These are phyloP conservation scores for Danio albolineatus DNA, from an alignment of 2,797 vertebrate genomes.

Conservation along the genomic window DNA sequence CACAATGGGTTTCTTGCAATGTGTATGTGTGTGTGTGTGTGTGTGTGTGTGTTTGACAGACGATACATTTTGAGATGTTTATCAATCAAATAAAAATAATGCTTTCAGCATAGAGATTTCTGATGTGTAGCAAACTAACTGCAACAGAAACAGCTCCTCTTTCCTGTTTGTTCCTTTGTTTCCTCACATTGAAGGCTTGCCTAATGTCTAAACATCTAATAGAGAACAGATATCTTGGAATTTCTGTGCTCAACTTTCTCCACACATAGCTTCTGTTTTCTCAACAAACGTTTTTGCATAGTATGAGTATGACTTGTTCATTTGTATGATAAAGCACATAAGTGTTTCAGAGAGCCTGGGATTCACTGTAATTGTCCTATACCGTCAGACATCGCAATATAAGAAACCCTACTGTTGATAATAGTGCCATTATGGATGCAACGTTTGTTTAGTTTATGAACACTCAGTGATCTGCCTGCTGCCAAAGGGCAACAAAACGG, in stretches of 20 bases:
- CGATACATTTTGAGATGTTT: slow-evolving; percentile 95
- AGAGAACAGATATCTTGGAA: slow-evolving; percentile 99
- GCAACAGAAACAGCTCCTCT: slow-evolving; percentile 78
- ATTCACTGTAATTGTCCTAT: slow-evolving; percentile 53
- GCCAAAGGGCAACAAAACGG: slow-evolving; percentile 41
- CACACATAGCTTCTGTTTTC: slow-evolving; percentile 58
- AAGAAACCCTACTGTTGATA: slow-evolving; percentile 11
- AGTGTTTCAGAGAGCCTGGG: slow-evolving; percentile 71
- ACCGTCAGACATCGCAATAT: background rate
- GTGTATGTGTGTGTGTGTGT: slow-evolving; percentile 41
- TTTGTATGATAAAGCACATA: background rate
- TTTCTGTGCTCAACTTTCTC: slow-evolving; percentile 92
- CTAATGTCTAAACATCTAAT: slow-evolving; percentile 92
- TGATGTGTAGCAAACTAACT: slow-evolving; percentile 85
- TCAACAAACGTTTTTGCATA: slow-evolving; percentile 7
- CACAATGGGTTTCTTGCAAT: slow-evolving; percentile 76
- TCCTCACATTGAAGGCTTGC: slow-evolving; percentile 86
- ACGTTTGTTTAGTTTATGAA: slow-evolving; percentile 21
- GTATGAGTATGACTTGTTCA: background rate
- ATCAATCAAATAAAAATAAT: slow-evolving; percentile 74
- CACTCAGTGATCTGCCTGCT: background rate
- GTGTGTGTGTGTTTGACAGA: slow-evolving; percentile 74
- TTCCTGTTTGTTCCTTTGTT: slow-evolving; percentile 79
- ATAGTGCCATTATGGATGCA: slow-evolving; percentile 14
- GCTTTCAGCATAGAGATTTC: slow-evolving; percentile 82